These are phyloP conservation scores for Gila orcuttii DNA, from an alignment of 2,113 vertebrate genomes.

Conservation along the genomic window DNA sequence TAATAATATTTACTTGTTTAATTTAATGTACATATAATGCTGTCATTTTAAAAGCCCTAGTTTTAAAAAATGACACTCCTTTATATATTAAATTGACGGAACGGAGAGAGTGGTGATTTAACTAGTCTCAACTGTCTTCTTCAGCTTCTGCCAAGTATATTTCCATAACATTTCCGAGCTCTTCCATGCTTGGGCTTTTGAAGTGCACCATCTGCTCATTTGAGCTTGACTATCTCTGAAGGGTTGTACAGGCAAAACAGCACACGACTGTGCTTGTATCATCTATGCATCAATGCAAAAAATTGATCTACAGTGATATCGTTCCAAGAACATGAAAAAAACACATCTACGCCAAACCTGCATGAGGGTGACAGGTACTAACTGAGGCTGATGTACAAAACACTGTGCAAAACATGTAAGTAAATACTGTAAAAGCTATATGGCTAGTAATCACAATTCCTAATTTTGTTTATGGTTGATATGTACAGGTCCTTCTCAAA, in stretches of 20 bases:
- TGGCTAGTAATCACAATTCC: background rate
- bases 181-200: conserved; percentile 16
- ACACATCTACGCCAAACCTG: conserved; percentile 5
- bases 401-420: background rate
- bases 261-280: conserved; percentile 48
- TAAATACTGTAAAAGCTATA: background rate
- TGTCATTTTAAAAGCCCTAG: background rate
- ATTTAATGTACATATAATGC: background rate
- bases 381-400: background rate
- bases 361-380: conserved; percentile 15
- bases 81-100: background rate
- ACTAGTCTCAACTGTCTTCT: conserved; percentile 30
- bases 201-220: conserved; percentile 40
- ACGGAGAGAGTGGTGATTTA: background rate
- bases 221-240: conserved; percentile 50
- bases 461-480: background rate
- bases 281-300: conserved; percentile 47
- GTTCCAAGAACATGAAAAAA: background rate
- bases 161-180: conserved; percentile 33
- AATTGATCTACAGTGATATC: conserved; percentile 25
- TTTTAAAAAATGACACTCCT: background rate
- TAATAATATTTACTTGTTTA: no score
- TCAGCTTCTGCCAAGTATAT: conserved; percentile 31
- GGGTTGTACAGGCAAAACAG: conserved; percentile 33
- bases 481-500: no score